A percentile compares a stretch with the other conserved stretches of the same genome.
These are phyloP conservation scores for Drosophila siamana DNA, from an alignment of 2,888 invertebrate genomes.

Conservation along the genomic window DNA sequence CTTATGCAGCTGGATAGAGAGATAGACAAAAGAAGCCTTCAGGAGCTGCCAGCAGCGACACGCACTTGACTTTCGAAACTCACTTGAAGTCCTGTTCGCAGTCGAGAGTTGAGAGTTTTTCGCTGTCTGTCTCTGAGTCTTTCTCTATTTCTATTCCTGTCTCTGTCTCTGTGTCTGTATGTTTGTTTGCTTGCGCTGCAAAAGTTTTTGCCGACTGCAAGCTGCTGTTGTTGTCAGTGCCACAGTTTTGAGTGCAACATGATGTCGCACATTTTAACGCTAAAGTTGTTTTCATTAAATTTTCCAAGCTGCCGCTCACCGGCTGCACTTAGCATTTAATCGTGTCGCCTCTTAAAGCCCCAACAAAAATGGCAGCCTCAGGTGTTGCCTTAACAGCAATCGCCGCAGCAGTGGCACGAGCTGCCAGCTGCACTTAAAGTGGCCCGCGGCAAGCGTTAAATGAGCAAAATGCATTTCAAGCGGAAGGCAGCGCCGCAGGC, in stretches of 20 bases:
- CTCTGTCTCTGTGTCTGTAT: constrained; percentile 19
- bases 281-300: constrained; percentile 69
- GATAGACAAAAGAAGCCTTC: constrained; percentile 48
- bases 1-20: neutral
- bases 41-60: constrained; percentile 69
- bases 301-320: constrained; percentile 24
- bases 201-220: constrained; percentile 57
- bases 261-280: constrained; percentile 68
- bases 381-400: too few species aligned
- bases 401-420: neutral
- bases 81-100: constrained; percentile 72
- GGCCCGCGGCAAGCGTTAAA: constrained; percentile 42
- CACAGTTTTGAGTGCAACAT: constrained; percentile 37
- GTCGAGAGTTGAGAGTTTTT: constrained; percentile 47
- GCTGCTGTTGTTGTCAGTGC: constrained; percentile 41
- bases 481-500: constrained; percentile 44
- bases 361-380: constrained; percentile 25
- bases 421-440: constrained; percentile 19
- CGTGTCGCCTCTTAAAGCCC: constrained; percentile 40
- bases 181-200: constrained; percentile 54
- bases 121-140: constrained; percentile 18
- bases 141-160: constrained; percentile 2
- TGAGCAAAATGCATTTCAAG: constrained; percentile 60
- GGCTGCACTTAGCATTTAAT: constrained; percentile 63
- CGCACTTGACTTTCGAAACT: constrained; percentile 79